Conservation (phyloP, 2,888 invertebrate genomes). For the Monochamus alternatus region DNA sequence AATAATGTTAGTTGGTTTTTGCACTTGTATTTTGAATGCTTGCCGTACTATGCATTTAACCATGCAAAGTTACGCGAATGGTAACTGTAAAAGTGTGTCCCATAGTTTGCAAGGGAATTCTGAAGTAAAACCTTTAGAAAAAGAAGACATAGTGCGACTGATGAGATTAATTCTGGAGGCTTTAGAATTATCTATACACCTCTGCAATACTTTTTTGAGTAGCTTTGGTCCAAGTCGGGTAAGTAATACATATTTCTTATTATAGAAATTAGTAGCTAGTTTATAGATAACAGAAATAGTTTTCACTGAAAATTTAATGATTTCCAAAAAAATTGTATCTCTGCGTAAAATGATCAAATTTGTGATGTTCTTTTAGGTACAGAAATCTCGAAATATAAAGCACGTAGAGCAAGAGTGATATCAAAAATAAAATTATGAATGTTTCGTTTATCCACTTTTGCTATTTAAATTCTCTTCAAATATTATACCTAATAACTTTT, state of each 20-base stretch:
- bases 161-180: constrained; percentile 44
- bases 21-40: constrained; percentile 1
- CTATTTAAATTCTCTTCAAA: no score
- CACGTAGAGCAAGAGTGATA: no score
- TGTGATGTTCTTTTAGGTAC: no score
- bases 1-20: constrained; percentile 13
- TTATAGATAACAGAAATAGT: no score
- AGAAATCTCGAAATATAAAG: no score
- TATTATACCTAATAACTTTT: no score
- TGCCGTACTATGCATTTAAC: background rate
- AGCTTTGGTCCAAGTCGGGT: constrained; percentile 66
- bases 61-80: background rate
- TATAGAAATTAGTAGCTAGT: no score
- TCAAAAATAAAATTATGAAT: no score
- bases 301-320: no score
- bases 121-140: constrained; percentile 56
- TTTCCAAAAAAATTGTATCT: no score
- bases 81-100: background rate
- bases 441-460: no score
- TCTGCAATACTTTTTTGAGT: constrained; percentile 40
- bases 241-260: constrained; percentile 59
- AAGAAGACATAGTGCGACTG: constrained; percentile 40
- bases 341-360: no score
- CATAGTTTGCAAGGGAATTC: background rate
- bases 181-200: constrained; percentile 41